phyloP scores from a whole-genome alignment of 2,888 invertebrate species.

The Prosapia bicincta region DNA sequence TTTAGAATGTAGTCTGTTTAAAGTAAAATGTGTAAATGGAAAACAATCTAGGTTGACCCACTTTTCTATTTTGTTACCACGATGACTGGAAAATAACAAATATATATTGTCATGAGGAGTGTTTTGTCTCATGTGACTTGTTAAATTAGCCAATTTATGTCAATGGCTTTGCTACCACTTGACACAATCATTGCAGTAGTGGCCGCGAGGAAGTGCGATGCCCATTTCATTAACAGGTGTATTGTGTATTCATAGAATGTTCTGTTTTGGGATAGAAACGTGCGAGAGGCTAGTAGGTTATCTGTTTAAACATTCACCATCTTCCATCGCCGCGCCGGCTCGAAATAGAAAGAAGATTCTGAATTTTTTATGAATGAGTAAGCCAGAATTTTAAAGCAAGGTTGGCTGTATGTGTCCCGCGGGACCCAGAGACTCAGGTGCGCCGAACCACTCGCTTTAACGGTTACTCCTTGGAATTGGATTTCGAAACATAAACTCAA shows the following conservation, averaged over 20 bases:
- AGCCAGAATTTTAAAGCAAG: constrained; percentile 2
- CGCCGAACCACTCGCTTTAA: neutral
- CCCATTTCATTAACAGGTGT: neutral
- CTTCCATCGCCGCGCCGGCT: neutral
- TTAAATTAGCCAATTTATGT: too few species aligned
- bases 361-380: neutral
- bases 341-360: neutral
- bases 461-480: neutral
- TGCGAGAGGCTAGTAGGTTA: neutral
- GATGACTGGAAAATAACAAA: too few species aligned
- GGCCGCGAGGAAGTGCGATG: neutral
- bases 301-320: neutral
- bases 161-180: too few species aligned
- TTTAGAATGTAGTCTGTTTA: too few species aligned
- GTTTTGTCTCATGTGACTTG: too few species aligned
- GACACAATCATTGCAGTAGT: too few species aligned
- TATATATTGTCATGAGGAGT: too few species aligned
- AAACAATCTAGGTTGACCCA: too few species aligned
- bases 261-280: neutral
- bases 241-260: neutral
- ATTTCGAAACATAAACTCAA: neutral
- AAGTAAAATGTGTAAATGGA: too few species aligned
- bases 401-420: neutral
- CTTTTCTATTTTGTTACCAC: too few species aligned
- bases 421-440: neutral